Base-by-base conservation (phyloP, 1,140 invertebrate species). In the Drosophila tani region DNA sequence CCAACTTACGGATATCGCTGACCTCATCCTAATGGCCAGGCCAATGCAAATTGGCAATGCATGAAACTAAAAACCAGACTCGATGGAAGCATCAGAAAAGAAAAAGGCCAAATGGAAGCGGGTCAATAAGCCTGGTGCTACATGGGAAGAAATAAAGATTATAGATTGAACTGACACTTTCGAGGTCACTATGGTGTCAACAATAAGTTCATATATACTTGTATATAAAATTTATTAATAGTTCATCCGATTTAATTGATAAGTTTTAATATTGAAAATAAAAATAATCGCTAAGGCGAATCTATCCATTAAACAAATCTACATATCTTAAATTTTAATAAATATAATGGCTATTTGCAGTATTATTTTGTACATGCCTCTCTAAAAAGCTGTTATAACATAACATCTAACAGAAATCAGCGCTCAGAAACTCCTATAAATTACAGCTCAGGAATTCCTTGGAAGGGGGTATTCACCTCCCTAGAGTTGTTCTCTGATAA, bases 21-120 rank as follows among this genome's bases (percentile, higher is more conserved):
- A 78, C 68, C 78, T 62, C 51, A 50, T 75, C 46, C 53, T 70
- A 64, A 66, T 62, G 9, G 49, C 35, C 56, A 70, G 53, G n/a
- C 41, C 75, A 55, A 83, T 86, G 80, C 84, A 87, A 87, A 87
- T 86, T 76, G 75, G 59, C 66, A 78, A 62, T 63, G 27, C n/a
- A 56, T 64, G 24, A 67, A 76, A 58, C 74, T 76, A 66, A 76
- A 66, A 73, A 70, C 29, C 66, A 50, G 38, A 50, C 29, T 46
- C 19, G 19, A 46, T 50, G 17, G 17, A 62, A 65, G 32, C 19
- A 19, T 21, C 38, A 67, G 56, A 47, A 19, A 68, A 75, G 82
- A 66, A 68, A 70, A 81, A 74, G 68, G 64, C 73, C 64, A 35
- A 76, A 68, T 88, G 51, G 84, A 74, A 65, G 60, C 81, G 68